Base-by-base conservation (phyloP, 2,888 invertebrate species). In the Lepidocyrtinus sp. region DNA sequence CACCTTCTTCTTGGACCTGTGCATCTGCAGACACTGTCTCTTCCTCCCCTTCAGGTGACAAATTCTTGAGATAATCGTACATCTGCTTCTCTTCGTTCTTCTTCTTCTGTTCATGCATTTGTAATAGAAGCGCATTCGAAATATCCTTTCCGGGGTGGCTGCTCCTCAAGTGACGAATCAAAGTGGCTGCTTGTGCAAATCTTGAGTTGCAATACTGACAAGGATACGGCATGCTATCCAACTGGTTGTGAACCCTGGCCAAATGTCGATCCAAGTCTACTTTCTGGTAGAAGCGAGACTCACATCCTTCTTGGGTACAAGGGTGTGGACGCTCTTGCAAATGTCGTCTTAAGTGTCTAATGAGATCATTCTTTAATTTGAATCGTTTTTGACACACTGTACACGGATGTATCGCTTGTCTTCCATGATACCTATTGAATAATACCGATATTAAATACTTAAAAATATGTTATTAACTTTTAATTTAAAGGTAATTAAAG, bases 311-410 rank as follows among this genome's bases (percentile, higher is more conserved):
- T 15, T 69, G 69, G 0, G 74, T 22, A 65, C 79, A 79, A 12
- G 59, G 36, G 26, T 74, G 70, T 2, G 79, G 79, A 5, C 74
- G 50, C 17, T 80, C 81, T 55, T 77, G 70, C 0, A 74, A n/a
- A 45, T 83, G 83, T 12, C 76, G 80, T 12, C 75, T 50, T 19
- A 63, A 19, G n/a, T 83, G 83, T 0, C 80, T 72, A 9, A 68
- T 55, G 26, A 83, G 19, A 21, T 83, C 80, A 62, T 80, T 76
- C n/a, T 74, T 73, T 45, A 80, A 24, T 24, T 80, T 82, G 25
- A 82, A 80, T n/a, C 63, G 19, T 19, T 71, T 80, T 2, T 17
- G 63, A 26, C 83, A 83, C 1, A 82, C 65, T 0, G 73, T 65
- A 36, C 83, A 79, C 1, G 79, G 70, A 22, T 74, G 69, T 12